These are phyloP conservation scores for Pseudomugil gertrudae DNA, from an alignment of 2,797 vertebrate genomes.

Conservation along the genomic window DNA sequence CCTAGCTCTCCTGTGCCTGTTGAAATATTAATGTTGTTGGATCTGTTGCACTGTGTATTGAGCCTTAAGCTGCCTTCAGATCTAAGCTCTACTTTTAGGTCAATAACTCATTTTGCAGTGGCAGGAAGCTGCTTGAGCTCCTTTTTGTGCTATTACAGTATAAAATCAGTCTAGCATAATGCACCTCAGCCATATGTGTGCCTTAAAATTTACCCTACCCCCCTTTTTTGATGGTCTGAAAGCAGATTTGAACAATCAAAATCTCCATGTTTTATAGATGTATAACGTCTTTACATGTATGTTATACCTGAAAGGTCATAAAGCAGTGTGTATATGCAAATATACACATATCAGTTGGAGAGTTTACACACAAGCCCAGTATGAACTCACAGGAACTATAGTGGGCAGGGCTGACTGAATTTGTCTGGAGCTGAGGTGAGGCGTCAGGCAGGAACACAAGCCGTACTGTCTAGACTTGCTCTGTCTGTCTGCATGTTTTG, in stretches of 20 bases:
- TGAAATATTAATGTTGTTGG: slow-evolving; percentile 82
- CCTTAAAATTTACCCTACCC: slow-evolving; percentile 14
- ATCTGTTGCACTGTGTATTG: slow-evolving; percentile 76
- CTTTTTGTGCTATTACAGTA: slow-evolving; percentile 58
- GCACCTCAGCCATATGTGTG: slow-evolving; percentile 37
- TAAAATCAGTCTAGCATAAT: slow-evolving; percentile 53
- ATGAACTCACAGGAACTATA: slow-evolving; percentile 40
- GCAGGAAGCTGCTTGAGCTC: slow-evolving; percentile 44
- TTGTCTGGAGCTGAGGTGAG: slow-evolving; percentile 74
- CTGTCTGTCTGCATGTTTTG: slow-evolving; percentile 76
- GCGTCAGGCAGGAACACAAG: slow-evolving; percentile 73
- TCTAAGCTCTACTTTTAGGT: slow-evolving; percentile 59
- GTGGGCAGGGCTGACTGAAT: slow-evolving; percentile 55
- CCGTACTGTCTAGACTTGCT: slow-evolving; percentile 79
- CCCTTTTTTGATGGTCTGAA: slow-evolving; percentile 36
- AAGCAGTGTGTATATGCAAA: slow-evolving; percentile 37
- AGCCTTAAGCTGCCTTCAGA: slow-evolving; percentile 65
- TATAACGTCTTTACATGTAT: slow-evolving; percentile 22
- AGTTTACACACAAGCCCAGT: slow-evolving; percentile 34
- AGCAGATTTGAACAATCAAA: slow-evolving; percentile 46
- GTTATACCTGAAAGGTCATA: slow-evolving; percentile 10
- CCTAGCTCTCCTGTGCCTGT: slow-evolving; percentile 74
- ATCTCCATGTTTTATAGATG: slow-evolving; percentile 29
- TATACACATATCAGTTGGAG: slow-evolving; percentile 32
- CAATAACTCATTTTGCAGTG: slow-evolving; percentile 55